Percentiles rank a stretch among this genome's conserved stretches.
phyloP scores from a whole-genome alignment of 2,888 invertebrate species.

The Drosophila differens region DNA sequence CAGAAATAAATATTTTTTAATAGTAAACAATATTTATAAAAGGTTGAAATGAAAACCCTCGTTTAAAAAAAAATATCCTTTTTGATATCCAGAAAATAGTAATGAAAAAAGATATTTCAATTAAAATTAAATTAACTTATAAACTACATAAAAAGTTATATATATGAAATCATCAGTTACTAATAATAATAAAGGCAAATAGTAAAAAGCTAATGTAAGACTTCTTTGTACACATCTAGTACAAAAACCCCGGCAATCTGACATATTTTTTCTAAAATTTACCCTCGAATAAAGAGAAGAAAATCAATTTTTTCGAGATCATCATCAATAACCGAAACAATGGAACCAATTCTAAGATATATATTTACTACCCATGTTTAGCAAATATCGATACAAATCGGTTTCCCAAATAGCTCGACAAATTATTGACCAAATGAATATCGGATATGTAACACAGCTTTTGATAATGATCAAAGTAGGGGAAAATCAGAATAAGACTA shows the following conservation, averaged over 20 bases:
- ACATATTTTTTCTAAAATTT: not conserved
- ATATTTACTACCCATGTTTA: not conserved
- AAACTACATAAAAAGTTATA: not conserved
- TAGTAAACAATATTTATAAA: not conserved
- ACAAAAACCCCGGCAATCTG: no score
- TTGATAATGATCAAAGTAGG: not conserved
- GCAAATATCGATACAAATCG: not conserved
- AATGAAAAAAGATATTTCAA: not conserved
- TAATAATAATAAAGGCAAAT: not conserved
- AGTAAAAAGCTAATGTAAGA: not conserved
- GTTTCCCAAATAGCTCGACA: not conserved
- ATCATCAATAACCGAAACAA: not conserved
- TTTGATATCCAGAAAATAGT: not conserved
- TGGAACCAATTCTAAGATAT: not conserved
- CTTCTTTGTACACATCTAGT: not conserved
- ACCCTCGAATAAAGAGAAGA: not conserved
- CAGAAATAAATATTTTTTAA: not conserved
- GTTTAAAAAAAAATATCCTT: not conserved
- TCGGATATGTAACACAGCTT: not conserved
- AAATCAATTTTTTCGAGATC: not conserved
- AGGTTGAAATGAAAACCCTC: not conserved
- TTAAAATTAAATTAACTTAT: not conserved
- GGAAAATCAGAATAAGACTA: not conserved
- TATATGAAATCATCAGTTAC: not conserved
- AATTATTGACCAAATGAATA: not conserved